Conservation (phyloP, 2,888 invertebrate genomes). For the Cerastis rubricosa region DNA sequence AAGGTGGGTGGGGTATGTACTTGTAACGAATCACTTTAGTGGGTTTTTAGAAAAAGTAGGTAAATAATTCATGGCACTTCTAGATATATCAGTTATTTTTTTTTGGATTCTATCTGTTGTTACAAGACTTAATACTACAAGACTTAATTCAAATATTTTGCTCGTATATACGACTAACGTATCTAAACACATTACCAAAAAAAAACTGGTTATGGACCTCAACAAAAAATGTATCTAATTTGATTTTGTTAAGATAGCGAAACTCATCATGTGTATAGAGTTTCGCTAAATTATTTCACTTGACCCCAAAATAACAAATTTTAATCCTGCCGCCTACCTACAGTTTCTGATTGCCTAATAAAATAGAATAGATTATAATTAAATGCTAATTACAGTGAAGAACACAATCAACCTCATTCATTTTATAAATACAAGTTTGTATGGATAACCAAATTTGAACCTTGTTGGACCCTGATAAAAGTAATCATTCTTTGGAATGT, state of each 20-base stretch:
- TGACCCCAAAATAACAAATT: neutral
- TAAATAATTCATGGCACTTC: neutral
- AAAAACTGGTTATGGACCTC: neutral
- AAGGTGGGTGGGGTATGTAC: neutral
- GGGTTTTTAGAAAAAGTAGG: neutral
- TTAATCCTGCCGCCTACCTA: neutral
- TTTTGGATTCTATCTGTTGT: neutral
- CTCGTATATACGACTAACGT: neutral
- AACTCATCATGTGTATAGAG: neutral
- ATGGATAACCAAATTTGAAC: slow-evolving; percentile 10
- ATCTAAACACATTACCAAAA: neutral
- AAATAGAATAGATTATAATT: slow-evolving; percentile 11
- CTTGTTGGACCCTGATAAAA: neutral
- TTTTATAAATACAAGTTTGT: slow-evolving; percentile 5
- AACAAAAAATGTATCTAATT: neutral
- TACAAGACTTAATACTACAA: neutral
- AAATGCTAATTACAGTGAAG: neutral
- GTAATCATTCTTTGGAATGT: neutral
- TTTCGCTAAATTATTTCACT: neutral
- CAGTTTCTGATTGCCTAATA: neutral
- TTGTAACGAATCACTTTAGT: slow-evolving; percentile 24
- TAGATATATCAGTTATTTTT: neutral
- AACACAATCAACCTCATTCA: slow-evolving; percentile 18
- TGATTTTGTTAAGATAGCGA: neutral
- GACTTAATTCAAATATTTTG: neutral